Base-by-base conservation (phyloP, 2,113 vertebrate species). In the Heterotilapia buettikoferi region DNA sequence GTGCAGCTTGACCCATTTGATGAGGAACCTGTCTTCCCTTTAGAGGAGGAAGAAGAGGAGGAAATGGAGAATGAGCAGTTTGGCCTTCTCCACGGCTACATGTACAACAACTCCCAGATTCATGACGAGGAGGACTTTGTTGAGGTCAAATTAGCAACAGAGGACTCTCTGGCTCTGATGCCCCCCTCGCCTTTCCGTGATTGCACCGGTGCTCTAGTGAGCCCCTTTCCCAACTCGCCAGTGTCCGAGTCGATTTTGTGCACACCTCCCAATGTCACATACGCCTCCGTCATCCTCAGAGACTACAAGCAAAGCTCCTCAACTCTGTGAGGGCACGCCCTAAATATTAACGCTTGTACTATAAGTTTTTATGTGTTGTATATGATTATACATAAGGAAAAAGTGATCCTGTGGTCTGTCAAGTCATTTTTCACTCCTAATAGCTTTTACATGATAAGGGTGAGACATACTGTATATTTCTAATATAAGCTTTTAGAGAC, bases 251-350 rank as follows among this genome's bases (percentile, higher is more conserved):
- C 98, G 0, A 96, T 98, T 84, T 93, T 99, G 89, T 98, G 98
- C 97, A 97, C 96, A 1, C 97, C 98, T 6, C 97, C 97, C 33
- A 97, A 96, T 29, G 93, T 97, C 84, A 96, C 96, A 83, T 99
- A 99, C 4, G 97, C 98, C 85, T 97, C 98, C 1, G 97, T 98
- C 92, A 97, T 99, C 83, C 96, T 99, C 89, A 96, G 95, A 91
- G 98, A 99, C 97, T 98, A 96, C 79, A 99, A 98, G 89, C 98
- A 99, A 93, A 99, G 97, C 94, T 99, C 98, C 0, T 99, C 99
- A n/a, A 99, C 99, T 61, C 97, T 99, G 95, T 99, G 97, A 97
- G 66, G 79, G 16, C 5, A 80, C 14, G 43, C 14, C 7, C 53
- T 47, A 29, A 47, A 33, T 31, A 26, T 59, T 78, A 6, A 52